A percentile compares a stretch with the other conserved stretches of the same genome.
Conservation (phyloP, 2,113 vertebrate genomes). For the Orientallactaga bullata region DNA sequence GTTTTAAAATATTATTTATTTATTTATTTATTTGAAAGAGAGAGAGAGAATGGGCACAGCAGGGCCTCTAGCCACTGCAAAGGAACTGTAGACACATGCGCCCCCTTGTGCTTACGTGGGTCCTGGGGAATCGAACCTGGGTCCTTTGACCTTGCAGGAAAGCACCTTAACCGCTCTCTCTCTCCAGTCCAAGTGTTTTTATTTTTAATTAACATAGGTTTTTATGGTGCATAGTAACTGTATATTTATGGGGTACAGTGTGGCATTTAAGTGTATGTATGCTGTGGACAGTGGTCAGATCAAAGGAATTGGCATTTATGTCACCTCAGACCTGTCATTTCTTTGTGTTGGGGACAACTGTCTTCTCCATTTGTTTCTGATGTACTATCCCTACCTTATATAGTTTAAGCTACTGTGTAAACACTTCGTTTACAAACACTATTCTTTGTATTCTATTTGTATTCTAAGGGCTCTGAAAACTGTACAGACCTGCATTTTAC, state of each 20-base stretch:
- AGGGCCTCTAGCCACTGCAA: no score
- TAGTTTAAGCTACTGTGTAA: background rate
- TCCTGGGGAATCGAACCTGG: background rate
- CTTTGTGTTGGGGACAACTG: background rate
- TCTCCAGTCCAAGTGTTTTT: background rate
- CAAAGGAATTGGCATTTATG: background rate
- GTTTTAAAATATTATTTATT: background rate
- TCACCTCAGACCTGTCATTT: background rate
- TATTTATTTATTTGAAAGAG: no score
- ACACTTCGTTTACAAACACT: background rate
- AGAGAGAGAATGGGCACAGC: no score
- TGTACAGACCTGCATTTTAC: background rate
- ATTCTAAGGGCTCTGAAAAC: background rate
- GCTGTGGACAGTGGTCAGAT: background rate
- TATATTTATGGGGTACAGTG: background rate
- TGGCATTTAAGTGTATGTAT: background rate
- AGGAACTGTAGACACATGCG: no score
- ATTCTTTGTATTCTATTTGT: background rate
- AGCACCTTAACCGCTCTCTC: background rate
- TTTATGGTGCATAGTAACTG: background rate
- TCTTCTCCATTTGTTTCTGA: background rate
- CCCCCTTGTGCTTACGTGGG: background rate
- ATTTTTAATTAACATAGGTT: background rate
- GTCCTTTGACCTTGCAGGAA: background rate
- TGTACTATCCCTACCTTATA: background rate